Base-by-base conservation (phyloP, 2,113 vertebrate genomes). In the Tautogolabrus adspersus region DNA sequence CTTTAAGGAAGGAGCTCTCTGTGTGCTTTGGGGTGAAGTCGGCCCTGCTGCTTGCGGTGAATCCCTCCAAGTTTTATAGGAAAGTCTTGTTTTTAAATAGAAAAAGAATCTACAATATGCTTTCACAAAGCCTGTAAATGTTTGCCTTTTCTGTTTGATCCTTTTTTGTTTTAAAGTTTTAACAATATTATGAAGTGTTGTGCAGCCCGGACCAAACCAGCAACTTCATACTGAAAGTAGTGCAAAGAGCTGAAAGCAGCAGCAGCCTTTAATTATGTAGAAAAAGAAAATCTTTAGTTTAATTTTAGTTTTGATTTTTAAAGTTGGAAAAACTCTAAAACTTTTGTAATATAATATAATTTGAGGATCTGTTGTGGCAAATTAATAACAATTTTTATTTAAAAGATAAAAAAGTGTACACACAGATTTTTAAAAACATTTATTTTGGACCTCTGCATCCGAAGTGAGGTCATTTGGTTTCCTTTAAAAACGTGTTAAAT, bases 51-150 rank as follows among this genome's bases (percentile, higher is more conserved):
- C 63, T 82, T 67, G 75, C 64, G 63, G 37, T 68, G 57, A 74
- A 74, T 81, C 66, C 77, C 58, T 67, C 57, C 52, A 37, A 26
- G 38, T 71, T 89, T 89, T 85, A 78, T 66, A 63, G 60, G 59
- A 71, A 57, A 10, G 52, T 67, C 58, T 69, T 70, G 47, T 62
- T 67, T 3, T 63, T 62, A 72, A 56, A 72, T 55, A 68, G 72
- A n/a, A 68, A 44, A 59, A 37, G 69, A 72, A 73, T 66, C 49
- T 75, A 58, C 52, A 72, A 44, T 52, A 49, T 67, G 42, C 55
- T 56, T 76, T 79, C 38, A 79, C 52, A 73, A 19, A 26, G 55
- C 44, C 40, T 73, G 26, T 69, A 72, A 81, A 85, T 37, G 44
- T 46, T 12, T 16, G 58, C 64, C 54, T 72, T 69, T 76, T 79